These are phyloP conservation scores for Trinectes maculatus DNA, from an alignment of 2,113 vertebrate genomes.

Conservation along the genomic window DNA sequence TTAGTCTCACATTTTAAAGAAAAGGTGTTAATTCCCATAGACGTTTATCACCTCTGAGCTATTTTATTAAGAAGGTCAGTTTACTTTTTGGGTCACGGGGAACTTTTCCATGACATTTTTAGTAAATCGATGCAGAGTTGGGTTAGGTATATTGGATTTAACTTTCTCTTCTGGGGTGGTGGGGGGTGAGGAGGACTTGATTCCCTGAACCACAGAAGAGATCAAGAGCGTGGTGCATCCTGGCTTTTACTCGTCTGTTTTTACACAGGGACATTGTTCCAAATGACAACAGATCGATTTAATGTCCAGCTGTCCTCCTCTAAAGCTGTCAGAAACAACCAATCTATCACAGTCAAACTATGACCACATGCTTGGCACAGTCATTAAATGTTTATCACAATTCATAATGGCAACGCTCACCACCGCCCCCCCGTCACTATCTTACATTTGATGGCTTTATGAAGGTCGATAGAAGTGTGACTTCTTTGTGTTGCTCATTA, in stretches of 20 bases:
- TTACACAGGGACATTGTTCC: conserved; percentile 24
- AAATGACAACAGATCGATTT: conserved; percentile 38
- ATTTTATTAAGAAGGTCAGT: neutral
- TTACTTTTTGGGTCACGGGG: neutral
- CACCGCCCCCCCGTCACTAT: conserved; percentile 9
- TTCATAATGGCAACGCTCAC: conserved; percentile 42
- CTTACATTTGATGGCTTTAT: conserved; percentile 52
- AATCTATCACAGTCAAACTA: conserved; percentile 44
- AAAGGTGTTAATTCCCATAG: neutral
- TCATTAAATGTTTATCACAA: conserved; percentile 60
- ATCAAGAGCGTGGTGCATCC: neutral
- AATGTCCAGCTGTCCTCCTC: conserved; percentile 29
- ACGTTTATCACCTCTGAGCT: neutral
- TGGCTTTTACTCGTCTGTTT: conserved; percentile 6
- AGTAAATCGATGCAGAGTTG: neutral
- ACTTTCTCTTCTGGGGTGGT: neutral
- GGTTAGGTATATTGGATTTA: neutral
- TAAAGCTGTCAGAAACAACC: conserved; percentile 32
- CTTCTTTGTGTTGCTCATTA: conserved; percentile 61
- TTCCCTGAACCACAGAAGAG: neutral
- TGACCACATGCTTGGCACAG: conserved; percentile 42
- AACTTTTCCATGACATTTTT: neutral
- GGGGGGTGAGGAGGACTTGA: neutral
- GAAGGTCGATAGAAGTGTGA: conserved; percentile 69
- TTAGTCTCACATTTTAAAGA: neutral